A percentile compares a stretch with the other conserved stretches of the same genome.
Evolutionary conservation across 2,113 vertebrate genomes (phyloP).

Genomic region (Macrotus californicus): DNA sequence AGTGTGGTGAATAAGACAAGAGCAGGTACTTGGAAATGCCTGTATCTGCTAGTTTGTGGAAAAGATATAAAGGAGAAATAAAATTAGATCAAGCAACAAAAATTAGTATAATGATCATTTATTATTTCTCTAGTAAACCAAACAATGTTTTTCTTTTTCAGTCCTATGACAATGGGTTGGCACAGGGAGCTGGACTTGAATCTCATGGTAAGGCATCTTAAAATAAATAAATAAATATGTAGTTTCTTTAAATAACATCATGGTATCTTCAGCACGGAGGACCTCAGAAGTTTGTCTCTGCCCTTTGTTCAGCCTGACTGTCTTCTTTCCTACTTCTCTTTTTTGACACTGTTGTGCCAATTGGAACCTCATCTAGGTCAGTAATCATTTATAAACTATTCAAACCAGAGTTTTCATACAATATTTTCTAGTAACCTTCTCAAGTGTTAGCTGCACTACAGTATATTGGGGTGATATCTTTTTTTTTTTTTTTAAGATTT

Average conservation of each 20-base stretch:
- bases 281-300: background rate
- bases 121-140: slow-evolving; percentile 44
- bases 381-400: background rate
- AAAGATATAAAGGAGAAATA: background rate
- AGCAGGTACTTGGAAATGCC: background rate
- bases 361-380: background rate
- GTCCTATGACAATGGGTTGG: slow-evolving; percentile 97
- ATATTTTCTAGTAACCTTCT: background rate
- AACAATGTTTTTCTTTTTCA: slow-evolving; percentile 75
- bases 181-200: slow-evolving; percentile 94
- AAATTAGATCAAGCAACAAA: background rate
- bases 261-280: background rate
- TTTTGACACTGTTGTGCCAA: background rate
- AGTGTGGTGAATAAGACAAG: background rate
- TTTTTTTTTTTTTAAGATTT: too few species aligned
- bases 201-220: slow-evolving; percentile 91
- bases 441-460: background rate
- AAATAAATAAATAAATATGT: background rate
- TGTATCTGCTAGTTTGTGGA: background rate
- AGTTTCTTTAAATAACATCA: slow-evolving; percentile 1
- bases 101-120: background rate
- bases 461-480: background rate
- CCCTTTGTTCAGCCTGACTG: background rate
- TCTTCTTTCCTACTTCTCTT: background rate
- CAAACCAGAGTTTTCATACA: background rate